phyloP scores from a whole-genome alignment of 2,888 invertebrate species.

The Mongoloraphidia duomilia region DNA sequence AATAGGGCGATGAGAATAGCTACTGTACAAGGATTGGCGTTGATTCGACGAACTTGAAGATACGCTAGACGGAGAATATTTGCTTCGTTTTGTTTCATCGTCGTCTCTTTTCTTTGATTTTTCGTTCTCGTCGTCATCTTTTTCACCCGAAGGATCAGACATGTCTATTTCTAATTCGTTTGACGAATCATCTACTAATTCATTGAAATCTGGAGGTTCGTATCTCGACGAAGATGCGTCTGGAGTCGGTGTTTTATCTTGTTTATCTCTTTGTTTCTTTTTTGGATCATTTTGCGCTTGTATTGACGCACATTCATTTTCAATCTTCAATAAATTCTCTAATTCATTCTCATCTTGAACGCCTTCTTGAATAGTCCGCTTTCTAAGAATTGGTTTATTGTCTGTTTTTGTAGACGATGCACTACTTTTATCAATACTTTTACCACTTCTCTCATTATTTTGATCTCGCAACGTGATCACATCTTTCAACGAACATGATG shows the following conservation, averaged over 20 bases:
- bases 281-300: slow-evolving; percentile 23
- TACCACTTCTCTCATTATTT: slow-evolving; percentile 16
- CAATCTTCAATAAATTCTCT: slow-evolving; percentile 30
- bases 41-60: slow-evolving; percentile 24
- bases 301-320: slow-evolving; percentile 32
- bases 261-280: slow-evolving; percentile 24
- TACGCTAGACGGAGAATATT: slow-evolving; percentile 17
- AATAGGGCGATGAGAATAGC: slow-evolving; percentile 12
- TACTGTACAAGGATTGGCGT: slow-evolving; percentile 38
- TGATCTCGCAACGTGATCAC: slow-evolving; percentile 36
- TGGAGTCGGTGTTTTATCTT: slow-evolving; percentile 19
- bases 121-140: slow-evolving; percentile 43
- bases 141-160: slow-evolving; percentile 54
- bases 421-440: slow-evolving; percentile 8
- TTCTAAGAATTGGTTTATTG: slow-evolving; percentile 9
- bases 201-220: slow-evolving; percentile 61
- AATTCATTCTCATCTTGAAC: slow-evolving; percentile 11
- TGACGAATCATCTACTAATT: slow-evolving; percentile 61
- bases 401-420: slow-evolving; percentile 12
- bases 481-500: slow-evolving; percentile 50
- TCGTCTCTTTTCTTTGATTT: slow-evolving; percentile 33
- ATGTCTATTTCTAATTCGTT: slow-evolving; percentile 68
- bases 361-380: slow-evolving; percentile 18
- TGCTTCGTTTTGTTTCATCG: slow-evolving; percentile 32
- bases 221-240: slow-evolving; percentile 39